Conservation (phyloP, 2,113 vertebrate species). For the Chionomys nivalis region DNA sequence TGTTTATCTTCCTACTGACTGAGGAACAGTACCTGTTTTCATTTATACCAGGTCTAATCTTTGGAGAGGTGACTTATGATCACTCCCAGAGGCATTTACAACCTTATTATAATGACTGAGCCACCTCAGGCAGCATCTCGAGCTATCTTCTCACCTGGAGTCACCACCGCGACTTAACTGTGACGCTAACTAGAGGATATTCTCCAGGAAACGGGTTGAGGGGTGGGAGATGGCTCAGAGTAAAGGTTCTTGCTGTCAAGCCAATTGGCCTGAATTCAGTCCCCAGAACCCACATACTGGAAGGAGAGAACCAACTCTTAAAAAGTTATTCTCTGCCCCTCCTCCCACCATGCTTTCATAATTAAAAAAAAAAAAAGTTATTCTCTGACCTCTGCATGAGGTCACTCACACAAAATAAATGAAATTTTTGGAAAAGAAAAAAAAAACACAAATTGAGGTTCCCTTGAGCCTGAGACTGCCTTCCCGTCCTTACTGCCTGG, state of each 20-base stretch:
- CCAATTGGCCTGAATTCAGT: not conserved
- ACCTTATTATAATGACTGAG: not conserved
- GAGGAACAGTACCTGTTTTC: not conserved
- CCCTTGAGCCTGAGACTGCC: not conserved
- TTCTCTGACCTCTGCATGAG: not conserved
- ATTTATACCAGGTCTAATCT: not conserved
- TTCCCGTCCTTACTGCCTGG: not conserved
- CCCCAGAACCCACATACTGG: no score
- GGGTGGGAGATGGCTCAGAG: not conserved
- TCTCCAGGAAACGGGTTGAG: not conserved
- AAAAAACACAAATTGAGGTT: not conserved
- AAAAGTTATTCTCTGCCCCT: not conserved
- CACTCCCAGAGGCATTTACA: conserved; percentile 16
- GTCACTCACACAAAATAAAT: not conserved
- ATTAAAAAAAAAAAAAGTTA: no score
- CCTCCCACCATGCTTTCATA: no score
- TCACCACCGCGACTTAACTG: not conserved
- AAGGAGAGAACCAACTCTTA: not conserved
- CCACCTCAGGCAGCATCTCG: not conserved
- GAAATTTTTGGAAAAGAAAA: not conserved
- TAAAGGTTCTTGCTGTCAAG: not conserved
- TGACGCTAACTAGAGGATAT: not conserved
- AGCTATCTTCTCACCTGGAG: not conserved
- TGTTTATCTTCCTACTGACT: not conserved
- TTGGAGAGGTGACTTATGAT: conserved; percentile 12